These are phyloP conservation scores for Arnoldichthys spilopterus DNA, from an alignment of 2,797 vertebrate species.

Conservation along the genomic window DNA sequence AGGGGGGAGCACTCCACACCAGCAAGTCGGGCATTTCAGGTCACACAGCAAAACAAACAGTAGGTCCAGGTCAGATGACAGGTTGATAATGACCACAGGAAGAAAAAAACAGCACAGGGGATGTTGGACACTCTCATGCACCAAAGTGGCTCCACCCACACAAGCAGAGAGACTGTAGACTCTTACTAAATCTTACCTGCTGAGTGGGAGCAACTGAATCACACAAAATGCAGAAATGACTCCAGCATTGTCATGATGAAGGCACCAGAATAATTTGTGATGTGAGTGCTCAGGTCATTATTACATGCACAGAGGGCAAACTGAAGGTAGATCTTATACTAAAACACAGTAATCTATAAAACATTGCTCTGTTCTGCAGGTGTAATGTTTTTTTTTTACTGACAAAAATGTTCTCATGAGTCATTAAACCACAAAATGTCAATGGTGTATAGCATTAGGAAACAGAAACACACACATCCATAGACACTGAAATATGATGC, in stretches of 20 bases:
- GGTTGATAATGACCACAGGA: slow-evolving; percentile 23
- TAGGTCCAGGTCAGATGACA: slow-evolving; percentile 27
- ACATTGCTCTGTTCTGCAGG: not conserved
- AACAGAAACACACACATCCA: slow-evolving; percentile 55
- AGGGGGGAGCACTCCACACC: slow-evolving; percentile 33
- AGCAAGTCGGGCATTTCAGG: slow-evolving; percentile 26
- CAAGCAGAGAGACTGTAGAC: slow-evolving; percentile 26
- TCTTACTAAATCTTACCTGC: slow-evolving; percentile 80
- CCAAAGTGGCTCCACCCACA: slow-evolving; percentile 35
- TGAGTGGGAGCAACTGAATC: slow-evolving; percentile 65
- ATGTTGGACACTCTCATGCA: slow-evolving; percentile 52
- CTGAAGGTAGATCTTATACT: not conserved
- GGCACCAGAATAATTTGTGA: slow-evolving; percentile 59
- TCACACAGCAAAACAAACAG: slow-evolving; percentile 26
- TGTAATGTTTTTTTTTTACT: not conserved
- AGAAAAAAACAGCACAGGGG: slow-evolving; percentile 25
- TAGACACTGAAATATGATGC: slow-evolving; percentile 70
- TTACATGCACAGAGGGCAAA: not conserved
- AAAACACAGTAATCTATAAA: not conserved
- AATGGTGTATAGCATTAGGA: slow-evolving; percentile 1
- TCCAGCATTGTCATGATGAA: slow-evolving; percentile 64
- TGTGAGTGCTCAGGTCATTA: slow-evolving; percentile 15
- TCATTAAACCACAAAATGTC: not conserved
- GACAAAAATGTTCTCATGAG: not conserved
- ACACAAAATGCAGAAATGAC: slow-evolving; percentile 71